Evolutionary conservation across 64 coral and sea anemone species (phyloP).

Genomic region (Exaiptasia diaphana): DNA sequence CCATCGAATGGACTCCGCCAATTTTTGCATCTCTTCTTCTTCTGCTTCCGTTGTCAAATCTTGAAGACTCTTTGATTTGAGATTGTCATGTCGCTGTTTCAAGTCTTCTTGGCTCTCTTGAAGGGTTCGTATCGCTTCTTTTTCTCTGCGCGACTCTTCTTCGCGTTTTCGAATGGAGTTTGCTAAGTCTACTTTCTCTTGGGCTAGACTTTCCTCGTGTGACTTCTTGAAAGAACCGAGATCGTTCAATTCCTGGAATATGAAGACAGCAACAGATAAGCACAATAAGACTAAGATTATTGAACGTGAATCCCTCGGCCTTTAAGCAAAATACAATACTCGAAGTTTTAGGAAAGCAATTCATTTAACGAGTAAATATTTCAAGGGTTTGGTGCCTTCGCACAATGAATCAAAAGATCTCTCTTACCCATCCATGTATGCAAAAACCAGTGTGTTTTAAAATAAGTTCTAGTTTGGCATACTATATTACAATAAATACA

Average conservation of each 20-base stretch:
- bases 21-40: constrained; percentile 21
- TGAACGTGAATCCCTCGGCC: neutral
- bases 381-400: too few species aligned
- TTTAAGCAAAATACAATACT: too few species aligned
- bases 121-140: constrained; percentile 8
- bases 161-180: constrained; percentile 3
- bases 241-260: constrained; percentile 11
- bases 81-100: neutral
- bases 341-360: too few species aligned
- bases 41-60: constrained; percentile 35
- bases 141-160: constrained; percentile 24
- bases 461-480: too few species aligned
- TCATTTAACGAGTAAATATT: too few species aligned
- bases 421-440: too few species aligned
- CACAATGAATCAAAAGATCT: too few species aligned
- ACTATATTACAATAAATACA: too few species aligned
- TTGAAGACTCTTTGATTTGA: constrained; percentile 16
- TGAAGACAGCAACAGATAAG: neutral
- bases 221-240: constrained; percentile 25
- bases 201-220: constrained; percentile 25
- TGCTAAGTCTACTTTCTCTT: constrained; percentile 32
- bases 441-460: too few species aligned
- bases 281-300: neutral
- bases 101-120: constrained; percentile 43
- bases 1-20: constrained; percentile 24